phyloP scores from a whole-genome alignment of 2,113 vertebrate species.

The Parotia lawesii region DNA sequence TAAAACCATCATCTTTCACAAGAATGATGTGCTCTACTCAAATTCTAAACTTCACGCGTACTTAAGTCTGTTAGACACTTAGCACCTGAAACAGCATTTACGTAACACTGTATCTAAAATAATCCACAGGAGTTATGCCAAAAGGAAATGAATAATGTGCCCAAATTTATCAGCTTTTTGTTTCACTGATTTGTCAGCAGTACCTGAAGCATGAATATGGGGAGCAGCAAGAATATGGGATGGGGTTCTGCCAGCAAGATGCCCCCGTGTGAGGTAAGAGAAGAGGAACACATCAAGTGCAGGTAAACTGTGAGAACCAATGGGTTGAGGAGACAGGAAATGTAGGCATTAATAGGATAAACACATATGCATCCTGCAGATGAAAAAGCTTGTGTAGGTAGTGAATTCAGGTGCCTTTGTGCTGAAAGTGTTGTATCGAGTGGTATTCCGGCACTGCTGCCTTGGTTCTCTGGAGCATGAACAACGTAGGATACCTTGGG shows the following conservation, averaged over 20 bases:
- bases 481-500: neutral
- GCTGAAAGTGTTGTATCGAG: neutral
- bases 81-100: neutral
- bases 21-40: neutral
- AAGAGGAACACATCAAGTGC: neutral
- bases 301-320: neutral
- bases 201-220: neutral
- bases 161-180: neutral
- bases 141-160: neutral
- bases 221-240: neutral
- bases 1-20: neutral
- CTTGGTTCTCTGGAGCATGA: neutral
- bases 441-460: neutral
- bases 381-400: neutral
- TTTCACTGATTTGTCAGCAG: neutral
- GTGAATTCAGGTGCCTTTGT: neutral
- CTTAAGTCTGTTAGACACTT: neutral
- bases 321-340: neutral
- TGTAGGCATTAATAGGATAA: neutral
- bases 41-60: neutral
- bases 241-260: neutral
- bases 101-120: neutral
- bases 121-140: neutral
- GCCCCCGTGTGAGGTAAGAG: neutral
- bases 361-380: neutral